Evolutionary conservation across 2,797 vertebrate species (phyloP), one percentile per base, ranked within the genome.

Genomic region (Salmo trutta): DNA sequence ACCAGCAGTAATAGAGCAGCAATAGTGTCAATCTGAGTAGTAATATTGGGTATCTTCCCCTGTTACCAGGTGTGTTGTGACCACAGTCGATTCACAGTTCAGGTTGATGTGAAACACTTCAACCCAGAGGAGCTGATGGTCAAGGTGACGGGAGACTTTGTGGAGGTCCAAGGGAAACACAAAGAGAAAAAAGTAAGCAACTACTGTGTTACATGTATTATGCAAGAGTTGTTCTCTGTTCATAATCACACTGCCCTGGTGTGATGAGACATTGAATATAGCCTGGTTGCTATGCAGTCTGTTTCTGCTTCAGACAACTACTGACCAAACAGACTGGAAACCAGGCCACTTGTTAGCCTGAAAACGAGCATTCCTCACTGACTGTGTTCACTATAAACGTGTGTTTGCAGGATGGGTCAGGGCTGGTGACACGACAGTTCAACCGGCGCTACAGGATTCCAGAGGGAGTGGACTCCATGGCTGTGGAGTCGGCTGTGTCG

Each of bases 101-200:
- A 93, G 69, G 90, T 95, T 5, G 93, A 95, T 72, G 94, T 95
- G 2, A 94, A 91, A 81, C 86, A 91, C 74, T 95, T 94, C 81
- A 91, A 85, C 54, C 94, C 94, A 5, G 87, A 94, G 65, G 94
- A 95, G 62, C 83, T 95, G 0, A 73, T 88, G 82, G 94, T 95
- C 14, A 95, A 95, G 88, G 94, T 95, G 68, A 83, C 79, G 0
- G 93, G 94, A 82, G 92, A 93, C 78, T 95, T 95, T 90, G 90
- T 95, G 15, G 94, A 95, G 75, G 94, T 95, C 21, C 92, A 94
- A 72, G 94, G 94, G 79, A 95, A 92, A 80, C 94, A 95, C 36
- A 91, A 94, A 79, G 92, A 95, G 75, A 92, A 82, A 86, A 94
- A 93, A 94, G 94, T 95, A 74, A 41, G 7, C 10, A 65, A 64